Base-by-base conservation (phyloP, 2,113 vertebrate genomes). In the Bostrychus sinensis region DNA sequence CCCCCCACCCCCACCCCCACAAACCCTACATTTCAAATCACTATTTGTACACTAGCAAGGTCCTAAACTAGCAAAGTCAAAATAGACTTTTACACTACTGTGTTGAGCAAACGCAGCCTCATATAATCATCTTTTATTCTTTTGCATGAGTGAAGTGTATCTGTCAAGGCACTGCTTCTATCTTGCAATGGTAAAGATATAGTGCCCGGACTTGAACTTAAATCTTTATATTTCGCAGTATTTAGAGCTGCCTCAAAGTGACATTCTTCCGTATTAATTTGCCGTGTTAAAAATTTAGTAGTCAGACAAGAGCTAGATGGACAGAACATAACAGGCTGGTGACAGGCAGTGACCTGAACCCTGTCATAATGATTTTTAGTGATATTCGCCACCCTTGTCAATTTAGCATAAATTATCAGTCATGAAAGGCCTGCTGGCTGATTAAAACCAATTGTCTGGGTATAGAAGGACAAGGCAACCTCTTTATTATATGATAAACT, bases 11-110 rank as follows among this genome's bases (percentile, higher is more conserved):
- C 36, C 1, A 30, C 4, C 26, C 63, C 0, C 45, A 38, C 50
- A 32, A 12, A 38, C 62, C 17, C 53, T 41, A 72, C 75, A 89
- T 92, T 93, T 93, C 88, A 93, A 93, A 94, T 94, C 93, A 94
- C 92, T 94, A 93, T 95, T 94, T 94, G 94, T 93, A 93, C 83
- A 82, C 73, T 81, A 75, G 90, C 82, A 90, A 73, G 53, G 62
- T 58, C 65, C 45, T 63, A 66, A 66, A 75, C 67, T 80, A 77
- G 32, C 30, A 60, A 75, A 78, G 70, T 86, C 70, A 67, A 66
- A 82, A 72, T 56, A 59, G 70, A 61, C 70, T 25, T 58, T 39
- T 23, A 34, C 16, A 22, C 36, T 50, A 20, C 1, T 19, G 9
- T 41, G 11, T 42, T n/a, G n/a, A n/a, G n/a, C n/a, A n/a, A n/a